Evolutionary conservation across 2,113 vertebrate genomes (phyloP), one percentile per base, ranked within the genome.

Genomic region (Ancistrus triradiatus): DNA sequence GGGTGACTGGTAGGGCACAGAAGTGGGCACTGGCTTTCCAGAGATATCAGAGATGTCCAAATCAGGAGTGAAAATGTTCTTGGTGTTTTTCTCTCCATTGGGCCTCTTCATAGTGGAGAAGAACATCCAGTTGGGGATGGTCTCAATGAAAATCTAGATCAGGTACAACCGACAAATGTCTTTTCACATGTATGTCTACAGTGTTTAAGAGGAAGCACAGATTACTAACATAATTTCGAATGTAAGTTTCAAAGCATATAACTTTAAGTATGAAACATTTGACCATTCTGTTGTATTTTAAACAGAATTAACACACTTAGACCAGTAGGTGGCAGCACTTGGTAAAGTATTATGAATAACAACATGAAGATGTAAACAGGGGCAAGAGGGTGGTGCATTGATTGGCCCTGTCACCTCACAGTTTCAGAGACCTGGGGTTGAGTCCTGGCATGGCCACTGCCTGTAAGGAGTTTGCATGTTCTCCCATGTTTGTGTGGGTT

Each of bases 91-190:
- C 63, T 97, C 93, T 84, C 90, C 91, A 57, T 91, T 88, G 0
- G 94, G 92, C 19, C 94, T 85, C 79, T 99, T 99, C 95, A 99
- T 98, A 2, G 95, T 95, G 18, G 95, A 98, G 88, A 99, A 98
- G 82, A 98, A 97, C 96, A 99, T 98, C 74, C 97, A 4, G 63
- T 95, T 95, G 79, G 96, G 96, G 81, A 99, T 92, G 10, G 92
- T 99, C 69, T 99, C 90, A 2, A 98, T 99, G 76, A 98, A 99
- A 79, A 99, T 79, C 96, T 98, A 76, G 13, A 42, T 59, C 55
- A 28, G 21, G 28, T 4, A 69, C 18, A 63, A 47, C 48, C 18
- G 11, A 33, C 8, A 47, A 47, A 42, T 7, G 1, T 18, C 9
- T 27, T 8, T 3, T 63, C 13, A 52, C 24, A 21, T 31, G 13